phyloP scores from a whole-genome alignment of 2,888 invertebrate genomes.

The Pachliopta kotzebuea region DNA sequence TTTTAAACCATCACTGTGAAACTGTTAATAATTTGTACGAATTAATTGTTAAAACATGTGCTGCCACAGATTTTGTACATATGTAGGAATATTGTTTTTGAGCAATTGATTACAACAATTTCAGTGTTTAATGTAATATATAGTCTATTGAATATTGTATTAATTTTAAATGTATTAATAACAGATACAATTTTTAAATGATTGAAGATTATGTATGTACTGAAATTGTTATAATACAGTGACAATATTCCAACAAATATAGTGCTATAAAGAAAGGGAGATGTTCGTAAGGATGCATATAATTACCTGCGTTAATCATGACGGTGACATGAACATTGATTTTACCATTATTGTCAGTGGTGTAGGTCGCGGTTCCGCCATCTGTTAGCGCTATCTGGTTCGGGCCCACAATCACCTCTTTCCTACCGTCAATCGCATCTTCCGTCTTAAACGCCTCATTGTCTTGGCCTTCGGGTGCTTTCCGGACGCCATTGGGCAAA shows the following conservation, averaged over 20 bases:
- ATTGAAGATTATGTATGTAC: not conserved
- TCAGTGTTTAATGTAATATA: constrained; percentile 1
- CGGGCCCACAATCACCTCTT: constrained; percentile 70
- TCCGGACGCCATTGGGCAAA: constrained; percentile 78
- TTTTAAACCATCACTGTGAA: constrained; percentile 68
- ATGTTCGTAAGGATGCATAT: constrained; percentile 77
- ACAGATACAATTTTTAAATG: no score
- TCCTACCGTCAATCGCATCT: constrained; percentile 81
- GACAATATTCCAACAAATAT: constrained; percentile 22
- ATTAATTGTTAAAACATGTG: constrained; percentile 45
- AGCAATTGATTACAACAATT: not conserved
- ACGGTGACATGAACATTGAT: constrained; percentile 94
- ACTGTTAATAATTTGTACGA: constrained; percentile 64
- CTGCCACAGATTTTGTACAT: constrained; percentile 43
- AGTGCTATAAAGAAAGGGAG: constrained; percentile 32
- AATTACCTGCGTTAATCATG: constrained; percentile 87
- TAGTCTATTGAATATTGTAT: no score
- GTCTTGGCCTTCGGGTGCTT: constrained; percentile 91
- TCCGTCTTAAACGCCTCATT: constrained; percentile 84
- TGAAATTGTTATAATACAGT: constrained; percentile 6
- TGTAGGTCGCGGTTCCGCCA: constrained; percentile 80
- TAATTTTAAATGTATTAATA: no score
- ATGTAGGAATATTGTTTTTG: constrained; percentile 12
- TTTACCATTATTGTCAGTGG: constrained; percentile 90
- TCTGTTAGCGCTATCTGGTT: constrained; percentile 74